Evolutionary conservation across 1,140 invertebrate species (phyloP).

Genomic region (Ips typographus): DNA sequence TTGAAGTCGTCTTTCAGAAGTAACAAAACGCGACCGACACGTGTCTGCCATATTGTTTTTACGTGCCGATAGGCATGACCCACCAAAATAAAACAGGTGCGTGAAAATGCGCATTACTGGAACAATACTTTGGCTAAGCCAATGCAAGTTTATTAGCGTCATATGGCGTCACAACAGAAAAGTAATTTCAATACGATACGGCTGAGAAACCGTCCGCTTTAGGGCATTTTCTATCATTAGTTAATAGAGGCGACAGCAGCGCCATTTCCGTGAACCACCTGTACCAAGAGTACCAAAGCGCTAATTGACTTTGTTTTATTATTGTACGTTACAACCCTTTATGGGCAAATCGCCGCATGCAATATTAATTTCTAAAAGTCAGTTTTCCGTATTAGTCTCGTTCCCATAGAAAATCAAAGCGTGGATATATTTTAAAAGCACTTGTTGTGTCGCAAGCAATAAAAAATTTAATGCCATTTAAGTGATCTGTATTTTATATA

Average conservation of each 20-base stretch:
- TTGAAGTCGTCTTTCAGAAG: no score
- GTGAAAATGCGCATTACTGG: no score
- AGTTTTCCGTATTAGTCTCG: conserved; percentile 8
- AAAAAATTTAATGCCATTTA: conserved; percentile 2
- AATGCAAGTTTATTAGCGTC: no score
- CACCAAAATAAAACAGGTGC: no score
- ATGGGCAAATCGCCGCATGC: not conserved
- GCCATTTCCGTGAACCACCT: conserved; percentile 7
- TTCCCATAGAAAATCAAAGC: conserved; percentile 4
- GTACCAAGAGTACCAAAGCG: not conserved
- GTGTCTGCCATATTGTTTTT: no score
- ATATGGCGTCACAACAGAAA: no score
- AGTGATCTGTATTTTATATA: not conserved
- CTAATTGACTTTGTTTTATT: conserved; percentile 3
- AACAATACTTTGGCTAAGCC: no score
- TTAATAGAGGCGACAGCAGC: not conserved
- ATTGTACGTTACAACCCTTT: not conserved
- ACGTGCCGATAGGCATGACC: no score
- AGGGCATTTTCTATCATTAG: not conserved
- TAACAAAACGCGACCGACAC: no score
- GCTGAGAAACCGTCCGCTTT: no score
- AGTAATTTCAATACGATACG: no score
- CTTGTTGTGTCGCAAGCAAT: not conserved
- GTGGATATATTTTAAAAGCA: not conserved
- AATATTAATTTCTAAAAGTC: conserved; percentile 12